Percentiles rank a stretch among this genome's conserved stretches.
phyloP scores from a whole-genome alignment of 2,113 vertebrate species.

The Empidonax alnorum region DNA sequence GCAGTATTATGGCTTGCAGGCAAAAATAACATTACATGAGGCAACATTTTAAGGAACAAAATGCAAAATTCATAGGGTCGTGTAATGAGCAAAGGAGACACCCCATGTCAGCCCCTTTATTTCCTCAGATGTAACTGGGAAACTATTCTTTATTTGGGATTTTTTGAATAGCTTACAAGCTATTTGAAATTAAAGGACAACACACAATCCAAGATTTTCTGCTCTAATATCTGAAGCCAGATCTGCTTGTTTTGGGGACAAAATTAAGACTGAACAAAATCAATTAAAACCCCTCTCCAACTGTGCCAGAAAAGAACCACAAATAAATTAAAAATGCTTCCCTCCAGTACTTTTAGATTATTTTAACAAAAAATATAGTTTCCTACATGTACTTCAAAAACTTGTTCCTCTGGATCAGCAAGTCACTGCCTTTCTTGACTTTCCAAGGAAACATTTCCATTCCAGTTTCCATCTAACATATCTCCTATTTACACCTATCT shows the following conservation, averaged over 20 bases:
- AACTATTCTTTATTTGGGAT: conserved; percentile 5
- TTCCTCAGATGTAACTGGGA: background rate
- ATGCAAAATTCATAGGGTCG: conserved; percentile 16
- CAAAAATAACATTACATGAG: conserved; percentile 50
- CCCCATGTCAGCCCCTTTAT: background rate
- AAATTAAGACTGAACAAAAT: conserved; percentile 25
- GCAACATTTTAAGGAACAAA: conserved; percentile 20
- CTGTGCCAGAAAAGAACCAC: conserved; percentile 7
- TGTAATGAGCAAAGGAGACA: background rate
- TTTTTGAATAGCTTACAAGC: conserved; percentile 23
- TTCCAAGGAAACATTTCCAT: background rate
- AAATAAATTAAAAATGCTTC: conserved; percentile 23
- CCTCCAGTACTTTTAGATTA: background rate
- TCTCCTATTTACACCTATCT: background rate
- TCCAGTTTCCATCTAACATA: background rate
- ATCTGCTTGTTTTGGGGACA: conserved; percentile 5
- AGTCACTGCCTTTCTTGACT: background rate
- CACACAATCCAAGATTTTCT: background rate
- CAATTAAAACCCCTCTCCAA: background rate
- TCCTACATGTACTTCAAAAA: background rate
- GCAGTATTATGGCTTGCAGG: conserved; percentile 50
- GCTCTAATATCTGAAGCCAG: background rate
- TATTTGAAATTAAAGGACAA: conserved; percentile 9
- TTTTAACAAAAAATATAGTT: background rate
- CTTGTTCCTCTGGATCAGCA: background rate